Base-by-base conservation (phyloP, 2,797 vertebrate species). In the Cyclura pinguis region DNA sequence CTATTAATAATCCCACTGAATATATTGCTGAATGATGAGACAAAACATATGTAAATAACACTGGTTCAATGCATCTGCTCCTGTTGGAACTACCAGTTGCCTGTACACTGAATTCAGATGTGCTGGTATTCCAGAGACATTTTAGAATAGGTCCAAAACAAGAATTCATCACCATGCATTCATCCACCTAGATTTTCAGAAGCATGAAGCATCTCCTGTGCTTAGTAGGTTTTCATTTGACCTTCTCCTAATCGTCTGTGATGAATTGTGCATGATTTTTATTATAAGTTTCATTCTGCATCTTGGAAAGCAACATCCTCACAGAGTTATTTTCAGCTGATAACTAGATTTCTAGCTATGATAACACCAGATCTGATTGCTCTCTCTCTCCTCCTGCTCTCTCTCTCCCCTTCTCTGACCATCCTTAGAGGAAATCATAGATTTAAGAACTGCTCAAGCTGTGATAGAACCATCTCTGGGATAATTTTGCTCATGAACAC, bases 201-300 rank as follows among this genome's bases (percentile, higher is more conserved):
- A 84, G 50, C 38, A 52, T 67, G 35, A 77, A 64, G 62, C 13
- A 52, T 0, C 1, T 91, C 14, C 1, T 2, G 69, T 82, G 50
- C 32, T 84, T 85, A 27, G 18, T 0, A 52, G 20, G 29, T 84
- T 89, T 92, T 92, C 85, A 74, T 20, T 52, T 69, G 55, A 0
- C 0, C 0, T 32, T 7, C 84, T 35, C 38, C 0, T 85, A 42
- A 78, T 57, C 84, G 85, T 59, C 10, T 27, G 67, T 88, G 90
- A 38, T 4, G 24, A 78, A 89, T 77, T 10, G 67, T 24, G 0
- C 14, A 85, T 14, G 47, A 84, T 0, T 32, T 94, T 89, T 90
- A 0, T 14, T 76, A 9, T 22, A 80, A 18, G 57, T 80, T 89
- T 93, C 42, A 92, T 38, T 89, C 18, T 42, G 91, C 83, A 93